Conservation (phyloP, 1,140 invertebrate species). For the Luehdorfia chinensis region DNA sequence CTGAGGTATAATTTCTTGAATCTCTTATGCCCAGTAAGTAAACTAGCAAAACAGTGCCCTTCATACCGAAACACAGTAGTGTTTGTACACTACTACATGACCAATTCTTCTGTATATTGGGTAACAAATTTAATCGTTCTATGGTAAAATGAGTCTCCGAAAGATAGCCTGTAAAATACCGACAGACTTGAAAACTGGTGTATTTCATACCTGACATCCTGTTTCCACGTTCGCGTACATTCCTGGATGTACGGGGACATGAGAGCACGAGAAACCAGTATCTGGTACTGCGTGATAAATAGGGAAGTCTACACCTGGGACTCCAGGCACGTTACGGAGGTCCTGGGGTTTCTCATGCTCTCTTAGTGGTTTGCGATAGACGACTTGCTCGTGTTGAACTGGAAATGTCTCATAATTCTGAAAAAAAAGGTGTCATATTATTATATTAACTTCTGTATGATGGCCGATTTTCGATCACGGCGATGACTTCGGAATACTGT, state of each 20-base stretch:
- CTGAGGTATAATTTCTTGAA: no score
- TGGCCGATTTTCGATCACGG: no score
- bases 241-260: conserved; percentile 86
- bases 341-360: conserved; percentile 83
- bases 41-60: no score
- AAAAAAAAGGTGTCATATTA: conserved; percentile 22
- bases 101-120: no score
- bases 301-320: conserved; percentile 87
- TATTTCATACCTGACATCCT: conserved; percentile 90
- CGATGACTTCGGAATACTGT: no score
- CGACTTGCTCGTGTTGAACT: conserved; percentile 47
- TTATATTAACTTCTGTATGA: not conserved
- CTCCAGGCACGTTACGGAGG: conserved; percentile 86
- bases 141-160: no score
- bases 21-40: no score
- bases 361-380: conserved; percentile 58
- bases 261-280: conserved; percentile 87
- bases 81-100: no score
- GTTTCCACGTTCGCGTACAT: conserved; percentile 93
- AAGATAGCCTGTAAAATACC: no score
- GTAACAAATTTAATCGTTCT: no score
- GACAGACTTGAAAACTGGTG: no score
- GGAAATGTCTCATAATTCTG: conserved; percentile 59
- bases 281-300: conserved; percentile 85
- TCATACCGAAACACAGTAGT: no score